Evolutionary conservation across 2,888 invertebrate species (phyloP).

Genomic region (Mactromeris polynyma): DNA sequence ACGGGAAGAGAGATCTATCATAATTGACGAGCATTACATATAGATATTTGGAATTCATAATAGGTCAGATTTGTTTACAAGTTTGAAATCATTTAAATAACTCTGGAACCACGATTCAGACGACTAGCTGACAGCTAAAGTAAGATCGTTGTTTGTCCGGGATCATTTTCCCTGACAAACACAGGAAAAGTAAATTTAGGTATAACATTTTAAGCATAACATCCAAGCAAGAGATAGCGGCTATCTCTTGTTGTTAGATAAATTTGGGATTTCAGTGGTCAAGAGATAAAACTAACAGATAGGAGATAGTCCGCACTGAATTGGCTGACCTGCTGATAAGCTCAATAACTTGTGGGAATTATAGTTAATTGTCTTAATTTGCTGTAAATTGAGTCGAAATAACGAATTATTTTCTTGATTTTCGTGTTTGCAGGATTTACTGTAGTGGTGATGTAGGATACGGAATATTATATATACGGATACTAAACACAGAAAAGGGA

Average conservation of each 20-base stretch:
- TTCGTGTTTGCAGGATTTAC: slow-evolving; percentile 5
- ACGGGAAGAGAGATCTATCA: slow-evolving; percentile 22
- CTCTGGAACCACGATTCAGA: slow-evolving; percentile 37
- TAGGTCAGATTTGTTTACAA: slow-evolving; percentile 59
- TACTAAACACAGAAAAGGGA: neutral
- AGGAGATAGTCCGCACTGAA: slow-evolving; percentile 3
- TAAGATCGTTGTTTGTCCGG: slow-evolving; percentile 46
- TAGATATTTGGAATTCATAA: slow-evolving; percentile 55
- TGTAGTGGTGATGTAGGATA: neutral
- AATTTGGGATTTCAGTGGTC: slow-evolving; percentile 9
- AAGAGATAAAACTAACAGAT: slow-evolving; percentile 18
- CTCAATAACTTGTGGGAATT: slow-evolving; percentile 21
- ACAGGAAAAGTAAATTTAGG: slow-evolving; percentile 30
- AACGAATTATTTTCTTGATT: slow-evolving; percentile 19
- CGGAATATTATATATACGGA: neutral
- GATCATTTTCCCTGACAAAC: slow-evolving; percentile 51
- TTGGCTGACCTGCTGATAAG: slow-evolving; percentile 19
- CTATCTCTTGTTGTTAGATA: slow-evolving; percentile 27
- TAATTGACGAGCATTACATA: slow-evolving; percentile 52
- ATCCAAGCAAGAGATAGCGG: slow-evolving; percentile 14
- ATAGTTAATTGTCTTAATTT: slow-evolving; percentile 39
- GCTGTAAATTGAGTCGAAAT: slow-evolving; percentile 44
- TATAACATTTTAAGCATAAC: slow-evolving; percentile 6
- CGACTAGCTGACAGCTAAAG: neutral
- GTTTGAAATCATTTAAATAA: slow-evolving; percentile 63